A percentile compares a stretch with the other conserved stretches of the same genome.
Evolutionary conservation across 2,113 vertebrate species (phyloP).

Genomic region (Platycercus adscitus): DNA sequence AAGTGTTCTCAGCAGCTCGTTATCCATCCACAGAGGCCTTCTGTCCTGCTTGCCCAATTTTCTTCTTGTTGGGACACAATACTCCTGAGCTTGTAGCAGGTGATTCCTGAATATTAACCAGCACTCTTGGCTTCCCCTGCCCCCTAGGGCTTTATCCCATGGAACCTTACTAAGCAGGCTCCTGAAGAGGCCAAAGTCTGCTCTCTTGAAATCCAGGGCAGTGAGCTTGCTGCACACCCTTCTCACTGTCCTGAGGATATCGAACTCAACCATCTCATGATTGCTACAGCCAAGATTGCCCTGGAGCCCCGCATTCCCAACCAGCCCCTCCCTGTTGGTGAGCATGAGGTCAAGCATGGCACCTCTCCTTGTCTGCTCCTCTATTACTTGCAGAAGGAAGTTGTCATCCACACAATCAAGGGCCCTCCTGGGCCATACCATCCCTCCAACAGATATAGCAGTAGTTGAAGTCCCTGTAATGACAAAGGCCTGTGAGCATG

Average conservation of each 20-base stretch:
- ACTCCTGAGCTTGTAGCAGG: background rate
- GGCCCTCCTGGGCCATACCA: background rate
- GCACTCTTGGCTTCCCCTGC: background rate
- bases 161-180: background rate
- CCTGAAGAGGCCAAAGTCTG: background rate
- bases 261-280: background rate
- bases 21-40: background rate
- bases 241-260: background rate
- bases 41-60: background rate
- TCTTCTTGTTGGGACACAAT: background rate
- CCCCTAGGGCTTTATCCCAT: background rate
- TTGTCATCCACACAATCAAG: background rate
- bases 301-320: rapidly evolving
- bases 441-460: background rate
- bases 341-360: background rate
- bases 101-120: background rate
- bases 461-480: background rate
- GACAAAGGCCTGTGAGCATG: background rate
- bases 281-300: background rate
- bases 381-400: background rate
- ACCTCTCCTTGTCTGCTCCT: background rate
- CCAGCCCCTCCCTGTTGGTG: background rate
- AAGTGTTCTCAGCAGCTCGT: background rate
- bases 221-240: background rate
- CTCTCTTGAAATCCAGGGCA: background rate